A percentile compares a stretch with the other conserved stretches of the same genome.
These are phyloP conservation scores for Anguilla anguilla DNA, from an alignment of 2,797 vertebrate species.

Conservation along the genomic window DNA sequence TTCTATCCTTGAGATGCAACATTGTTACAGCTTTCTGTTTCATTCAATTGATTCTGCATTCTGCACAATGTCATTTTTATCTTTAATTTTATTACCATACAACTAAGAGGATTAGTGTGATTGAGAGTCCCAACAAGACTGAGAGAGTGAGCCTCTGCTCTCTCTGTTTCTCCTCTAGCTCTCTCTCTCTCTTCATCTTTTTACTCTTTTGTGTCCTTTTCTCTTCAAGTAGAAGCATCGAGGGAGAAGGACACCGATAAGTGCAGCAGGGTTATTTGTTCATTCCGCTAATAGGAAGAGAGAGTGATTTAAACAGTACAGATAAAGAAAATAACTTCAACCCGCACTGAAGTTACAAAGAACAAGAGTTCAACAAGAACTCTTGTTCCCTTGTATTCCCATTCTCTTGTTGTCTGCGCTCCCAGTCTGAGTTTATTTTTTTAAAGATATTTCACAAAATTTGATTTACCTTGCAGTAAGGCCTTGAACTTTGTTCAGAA, in stretches of 20 bases:
- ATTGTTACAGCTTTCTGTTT: neutral
- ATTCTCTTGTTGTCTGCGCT: neutral
- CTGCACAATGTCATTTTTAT: neutral
- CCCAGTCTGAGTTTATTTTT: neutral
- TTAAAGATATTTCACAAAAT: neutral
- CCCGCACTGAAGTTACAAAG: neutral
- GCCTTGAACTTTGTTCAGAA: neutral
- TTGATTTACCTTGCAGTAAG: neutral
- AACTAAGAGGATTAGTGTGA: slow-evolving; percentile 12
- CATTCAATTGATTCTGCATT: neutral
- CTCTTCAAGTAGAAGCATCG: neutral
- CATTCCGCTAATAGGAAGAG: neutral
- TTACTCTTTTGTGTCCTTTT: neutral
- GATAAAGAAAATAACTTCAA: neutral
- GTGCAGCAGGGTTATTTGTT: neutral
- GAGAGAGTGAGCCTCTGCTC: neutral
- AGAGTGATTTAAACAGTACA: neutral
- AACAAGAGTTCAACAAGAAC: neutral
- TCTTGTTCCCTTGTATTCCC: no score
- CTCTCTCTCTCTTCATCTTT: neutral
- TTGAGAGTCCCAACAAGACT: neutral
- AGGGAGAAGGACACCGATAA: neutral
- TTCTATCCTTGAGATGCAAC: neutral
- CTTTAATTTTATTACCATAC: slow-evolving; percentile 9
- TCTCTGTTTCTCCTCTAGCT: neutral